Evolutionary conservation across 2,797 vertebrate genomes (phyloP), one percentile per base, ranked within the genome.

Genomic region (Urophycis tenuis): DNA sequence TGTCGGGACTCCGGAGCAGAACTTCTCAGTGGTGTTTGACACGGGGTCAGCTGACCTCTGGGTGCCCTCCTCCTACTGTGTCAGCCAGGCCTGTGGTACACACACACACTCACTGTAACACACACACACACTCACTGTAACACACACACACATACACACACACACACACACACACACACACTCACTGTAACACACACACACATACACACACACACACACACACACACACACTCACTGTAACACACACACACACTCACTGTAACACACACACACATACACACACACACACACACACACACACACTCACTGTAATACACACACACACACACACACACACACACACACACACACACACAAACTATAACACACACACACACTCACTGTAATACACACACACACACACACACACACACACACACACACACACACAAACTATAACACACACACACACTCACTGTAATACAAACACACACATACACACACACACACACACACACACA

Each of bases 11-110:
- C 93, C 93, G 0, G 80, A 19, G 64, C 93, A 94, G 91, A 94
- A 94, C 90, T 94, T 94, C 88, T 92, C 92, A 0, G 94, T 94
- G 77, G 73, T 95, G 25, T 94, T 95, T 75, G 94, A 95, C 83
- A 95, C 94, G 0, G 94, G 94, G 6, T 95, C 93, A 9, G 79
- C 93, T 0, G 93, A 95, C 32, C 89, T 94, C 3, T 95, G 93
- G 94, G 92, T 95, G 29, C 94, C 94, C 0, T 95, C 94, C 0
- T 85, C 83, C 31, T 94, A 94, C 87, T 95, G 94, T 9, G 86
- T 94, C 85, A 94, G 93, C 81, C 80, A 92, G 75, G 92, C 93
- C 79, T 94, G 93, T 5, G 90, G 93, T 94, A 90, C 1, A 2
- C 25, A 67, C 60, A 49, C 41, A 49, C 41, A 49, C 41, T 17